A percentile compares a stretch with the other conserved stretches of the same genome.
These are phyloP conservation scores for Brachycybe producta DNA, from an alignment of 2,888 invertebrate species.

Conservation along the genomic window DNA sequence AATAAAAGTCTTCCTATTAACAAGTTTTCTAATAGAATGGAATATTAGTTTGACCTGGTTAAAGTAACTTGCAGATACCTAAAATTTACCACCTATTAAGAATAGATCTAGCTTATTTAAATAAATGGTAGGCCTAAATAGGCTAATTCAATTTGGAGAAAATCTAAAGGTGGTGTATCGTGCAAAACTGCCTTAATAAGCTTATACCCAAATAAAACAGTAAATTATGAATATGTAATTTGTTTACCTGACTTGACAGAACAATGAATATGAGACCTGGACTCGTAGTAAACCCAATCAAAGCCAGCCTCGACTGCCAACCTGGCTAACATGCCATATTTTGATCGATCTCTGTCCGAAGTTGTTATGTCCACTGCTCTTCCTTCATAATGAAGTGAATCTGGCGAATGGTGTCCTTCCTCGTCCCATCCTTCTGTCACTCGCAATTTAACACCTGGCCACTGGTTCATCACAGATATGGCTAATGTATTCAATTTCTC, in stretches of 20 bases:
- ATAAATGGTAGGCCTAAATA: too few relatives aligned
- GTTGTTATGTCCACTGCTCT: slow-evolving; percentile 92
- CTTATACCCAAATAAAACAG: background rate
- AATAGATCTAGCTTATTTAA: too few relatives aligned
- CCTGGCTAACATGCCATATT: slow-evolving; percentile 90
- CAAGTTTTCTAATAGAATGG: too few relatives aligned
- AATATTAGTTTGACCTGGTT: too few relatives aligned
- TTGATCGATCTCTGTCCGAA: slow-evolving; percentile 79
- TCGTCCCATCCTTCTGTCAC: slow-evolving; percentile 96
- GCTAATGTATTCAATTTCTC: slow-evolving; percentile 89
- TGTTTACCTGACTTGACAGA: slow-evolving; percentile 95
- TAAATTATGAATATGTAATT: too few relatives aligned
- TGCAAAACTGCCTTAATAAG: too few relatives aligned
- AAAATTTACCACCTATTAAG: too few relatives aligned
- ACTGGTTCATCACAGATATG: slow-evolving; percentile 93
- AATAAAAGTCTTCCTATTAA: too few relatives aligned
- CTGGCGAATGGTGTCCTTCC: slow-evolving; percentile 55
- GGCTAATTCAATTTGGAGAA: too few relatives aligned
- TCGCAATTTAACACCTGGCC: slow-evolving; percentile 84
- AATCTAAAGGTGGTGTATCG: too few relatives aligned
- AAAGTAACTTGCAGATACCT: too few relatives aligned
- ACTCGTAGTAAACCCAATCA: slow-evolving; percentile 97
- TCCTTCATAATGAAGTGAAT: slow-evolving; percentile 91
- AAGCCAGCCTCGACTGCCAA: slow-evolving; percentile 94
- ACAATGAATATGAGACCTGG: slow-evolving; percentile 87